Percentiles rank a stretch among this genome's conserved stretches.
phyloP scores from a whole-genome alignment of 2,797 vertebrate species.

The Knipowitschia caucasica region DNA sequence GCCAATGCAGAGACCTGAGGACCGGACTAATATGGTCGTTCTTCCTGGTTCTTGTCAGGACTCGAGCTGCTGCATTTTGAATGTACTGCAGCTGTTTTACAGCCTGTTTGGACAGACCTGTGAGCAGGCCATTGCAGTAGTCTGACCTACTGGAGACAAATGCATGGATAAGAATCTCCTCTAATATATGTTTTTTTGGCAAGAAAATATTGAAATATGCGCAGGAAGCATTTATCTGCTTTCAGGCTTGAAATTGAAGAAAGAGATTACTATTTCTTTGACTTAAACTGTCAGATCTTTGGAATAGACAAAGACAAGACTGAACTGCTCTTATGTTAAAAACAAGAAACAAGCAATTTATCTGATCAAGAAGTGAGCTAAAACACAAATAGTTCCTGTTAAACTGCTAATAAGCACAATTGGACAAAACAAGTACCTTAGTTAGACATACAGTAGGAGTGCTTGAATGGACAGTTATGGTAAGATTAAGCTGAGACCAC shows the following conservation, averaged over 20 bases:
- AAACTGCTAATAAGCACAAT: constrained; percentile 48
- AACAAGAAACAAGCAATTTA: constrained; percentile 37
- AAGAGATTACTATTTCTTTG: no score
- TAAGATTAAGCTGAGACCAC: constrained; percentile 25
- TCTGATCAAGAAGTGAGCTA: constrained; percentile 17
- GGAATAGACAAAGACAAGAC: constrained; percentile 34
- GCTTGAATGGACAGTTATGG: constrained; percentile 7
- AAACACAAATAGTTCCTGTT: constrained; percentile 39
- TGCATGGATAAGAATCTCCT: no score
- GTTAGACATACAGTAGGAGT: background rate
- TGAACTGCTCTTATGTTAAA: constrained; percentile 36
- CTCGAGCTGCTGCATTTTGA: no score
- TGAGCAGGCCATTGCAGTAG: no score
- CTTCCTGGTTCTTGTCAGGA: no score
- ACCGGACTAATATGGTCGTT: no score
- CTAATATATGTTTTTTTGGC: constrained; percentile 26
- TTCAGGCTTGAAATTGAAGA: constrained; percentile 37
- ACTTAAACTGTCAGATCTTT: no score
- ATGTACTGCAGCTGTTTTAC: no score
- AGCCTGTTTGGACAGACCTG: no score
- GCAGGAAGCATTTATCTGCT: constrained; percentile 24
- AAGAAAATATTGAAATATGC: constrained; percentile 20
- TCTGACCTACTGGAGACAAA: no score
- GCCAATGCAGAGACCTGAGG: no score
- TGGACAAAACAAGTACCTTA: constrained; percentile 10